phyloP scores from a whole-genome alignment of 1,140 invertebrate genomes.

The Procambarus virginalis region DNA sequence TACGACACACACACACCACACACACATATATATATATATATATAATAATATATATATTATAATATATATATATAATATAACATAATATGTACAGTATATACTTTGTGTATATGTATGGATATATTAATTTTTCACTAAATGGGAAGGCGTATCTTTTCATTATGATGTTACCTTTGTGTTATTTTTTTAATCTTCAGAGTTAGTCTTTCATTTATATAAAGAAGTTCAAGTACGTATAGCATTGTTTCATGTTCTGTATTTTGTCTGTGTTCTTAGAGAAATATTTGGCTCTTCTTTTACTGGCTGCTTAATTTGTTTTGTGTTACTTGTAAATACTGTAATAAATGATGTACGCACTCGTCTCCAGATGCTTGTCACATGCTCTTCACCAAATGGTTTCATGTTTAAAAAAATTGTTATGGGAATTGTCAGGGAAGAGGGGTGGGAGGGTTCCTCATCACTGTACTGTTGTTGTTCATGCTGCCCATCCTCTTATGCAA shows the following conservation, averaged over 20 bases:
- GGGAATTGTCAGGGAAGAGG: neutral
- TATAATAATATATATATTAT: too few relatives aligned
- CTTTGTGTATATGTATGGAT: too few relatives aligned
- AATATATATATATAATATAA: too few relatives aligned
- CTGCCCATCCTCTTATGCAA: neutral
- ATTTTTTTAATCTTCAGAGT: neutral
- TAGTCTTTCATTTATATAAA: slow-evolving; percentile 41
- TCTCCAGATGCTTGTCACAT: neutral
- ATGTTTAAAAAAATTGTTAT: neutral
- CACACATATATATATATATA: too few relatives aligned
- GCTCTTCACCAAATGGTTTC: neutral
- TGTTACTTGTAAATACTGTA: neutral
- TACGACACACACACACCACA: too few relatives aligned
- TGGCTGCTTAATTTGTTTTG: neutral
- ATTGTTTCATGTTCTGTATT: neutral
- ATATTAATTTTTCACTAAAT: neutral
- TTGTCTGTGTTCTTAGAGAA: neutral
- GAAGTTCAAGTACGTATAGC: neutral
- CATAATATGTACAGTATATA: too few relatives aligned
- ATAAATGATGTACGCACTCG: neutral
- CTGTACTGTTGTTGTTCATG: slow-evolving; percentile 2
- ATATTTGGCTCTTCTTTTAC: neutral
- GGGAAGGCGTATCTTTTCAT: slow-evolving; percentile 30
- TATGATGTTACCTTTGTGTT: slow-evolving; percentile 6
- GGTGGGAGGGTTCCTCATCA: neutral